Evolutionary conservation across 92 coral and sea anemone genomes (phyloP).

Genomic region (Porites divaricata): DNA sequence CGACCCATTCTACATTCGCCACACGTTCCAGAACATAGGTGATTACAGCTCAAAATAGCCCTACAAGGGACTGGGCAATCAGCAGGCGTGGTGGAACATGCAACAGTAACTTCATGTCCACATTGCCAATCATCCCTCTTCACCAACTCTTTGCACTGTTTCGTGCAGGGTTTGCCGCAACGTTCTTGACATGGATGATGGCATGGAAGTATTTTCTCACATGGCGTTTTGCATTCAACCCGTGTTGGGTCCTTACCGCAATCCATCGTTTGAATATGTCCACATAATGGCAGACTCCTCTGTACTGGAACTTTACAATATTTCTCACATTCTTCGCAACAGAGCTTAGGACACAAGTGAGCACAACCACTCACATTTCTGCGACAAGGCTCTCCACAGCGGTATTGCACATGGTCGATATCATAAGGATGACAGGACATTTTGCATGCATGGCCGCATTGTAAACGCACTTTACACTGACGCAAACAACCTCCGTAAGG

Average conservation of each 20-base stretch:
- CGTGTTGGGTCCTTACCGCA: conserved; percentile 41
- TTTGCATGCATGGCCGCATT: conserved; percentile 27
- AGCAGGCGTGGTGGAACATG: conserved; percentile 42
- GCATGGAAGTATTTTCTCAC: conserved; percentile 61
- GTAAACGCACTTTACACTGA: neutral
- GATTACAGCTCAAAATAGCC: conserved; percentile 69
- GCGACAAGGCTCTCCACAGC: conserved; percentile 41
- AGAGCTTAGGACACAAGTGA: conserved; percentile 70
- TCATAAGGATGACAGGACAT: conserved; percentile 17
- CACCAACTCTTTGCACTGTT: conserved; percentile 45
- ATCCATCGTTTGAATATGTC: conserved; percentile 38
- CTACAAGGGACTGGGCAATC: conserved; percentile 60
- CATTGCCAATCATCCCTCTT: conserved; percentile 64
- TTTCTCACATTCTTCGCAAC: conserved; percentile 56
- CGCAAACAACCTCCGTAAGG: conserved; percentile 27
- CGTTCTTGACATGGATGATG: conserved; percentile 48
- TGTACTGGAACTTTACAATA: conserved; percentile 45
- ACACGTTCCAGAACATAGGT: conserved; percentile 79
- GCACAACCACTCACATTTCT: conserved; percentile 57
- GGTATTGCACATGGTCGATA: conserved; percentile 44
- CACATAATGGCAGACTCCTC: conserved; percentile 62
- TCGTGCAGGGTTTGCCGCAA: conserved; percentile 63
- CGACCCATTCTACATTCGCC: conserved; percentile 93
- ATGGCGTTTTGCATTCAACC: conserved; percentile 55
- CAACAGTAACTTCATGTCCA: conserved; percentile 53